These are phyloP conservation scores for Euspilapteryx auroguttella DNA, from an alignment of 2,888 invertebrate species.

Conservation along the genomic window DNA sequence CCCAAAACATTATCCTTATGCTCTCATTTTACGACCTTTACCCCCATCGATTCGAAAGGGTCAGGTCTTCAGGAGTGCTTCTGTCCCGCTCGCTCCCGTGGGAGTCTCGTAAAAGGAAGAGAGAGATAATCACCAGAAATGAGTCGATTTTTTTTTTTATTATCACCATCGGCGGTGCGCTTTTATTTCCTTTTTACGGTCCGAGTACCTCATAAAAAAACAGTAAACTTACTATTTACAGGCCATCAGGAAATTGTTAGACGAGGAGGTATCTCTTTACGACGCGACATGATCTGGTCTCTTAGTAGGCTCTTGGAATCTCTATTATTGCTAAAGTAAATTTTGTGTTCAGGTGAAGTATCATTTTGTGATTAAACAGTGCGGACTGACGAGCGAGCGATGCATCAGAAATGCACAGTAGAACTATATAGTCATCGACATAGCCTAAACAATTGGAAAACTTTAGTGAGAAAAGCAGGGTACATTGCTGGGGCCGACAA, in stretches of 20 bases:
- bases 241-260: constrained; percentile 64
- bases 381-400: too few relatives aligned
- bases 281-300: constrained; percentile 53
- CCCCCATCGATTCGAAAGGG: constrained; percentile 58
- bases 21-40: constrained; percentile 61
- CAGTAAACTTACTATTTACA: constrained; percentile 64
- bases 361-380: too few relatives aligned
- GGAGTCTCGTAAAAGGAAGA: constrained; percentile 32
- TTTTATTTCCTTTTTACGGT: constrained; percentile 64
- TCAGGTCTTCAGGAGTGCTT: constrained; percentile 38
- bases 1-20: constrained; percentile 62
- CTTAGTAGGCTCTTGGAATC: too few relatives aligned
- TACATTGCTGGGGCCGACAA: too few relatives aligned
- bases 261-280: constrained; percentile 61
- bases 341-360: too few relatives aligned
- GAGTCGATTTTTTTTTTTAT: constrained; percentile 63
- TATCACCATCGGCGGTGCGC: constrained; percentile 63
- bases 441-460: too few relatives aligned
- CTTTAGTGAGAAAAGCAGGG: too few relatives aligned
- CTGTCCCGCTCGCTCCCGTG: constrained; percentile 31
- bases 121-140: constrained; percentile 54
- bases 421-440: too few relatives aligned
- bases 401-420: too few relatives aligned
- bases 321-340: too few relatives aligned
- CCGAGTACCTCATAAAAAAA: constrained; percentile 64